Percentiles rank a stretch among this genome's conserved stretches.
These are phyloP conservation scores for Epizoanthus fatuus DNA, from an alignment of 92 coral and sea anemone genomes.

Conservation along the genomic window DNA sequence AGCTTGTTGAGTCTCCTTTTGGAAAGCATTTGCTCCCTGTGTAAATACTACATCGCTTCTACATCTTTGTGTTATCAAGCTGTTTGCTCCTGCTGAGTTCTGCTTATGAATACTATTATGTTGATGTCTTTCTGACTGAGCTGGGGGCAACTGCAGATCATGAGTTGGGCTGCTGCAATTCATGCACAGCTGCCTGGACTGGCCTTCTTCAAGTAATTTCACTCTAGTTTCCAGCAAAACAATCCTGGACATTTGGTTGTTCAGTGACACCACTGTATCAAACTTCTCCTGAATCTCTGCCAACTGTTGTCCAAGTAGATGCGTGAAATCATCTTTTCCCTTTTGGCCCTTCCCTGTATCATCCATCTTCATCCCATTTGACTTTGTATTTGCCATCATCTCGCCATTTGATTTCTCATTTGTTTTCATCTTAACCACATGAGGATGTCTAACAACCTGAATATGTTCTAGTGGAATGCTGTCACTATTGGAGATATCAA, in stretches of 20 bases:
- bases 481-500: slow-evolving; percentile 16
- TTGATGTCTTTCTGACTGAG: neutral
- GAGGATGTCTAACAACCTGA: slow-evolving; percentile 29
- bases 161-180: slow-evolving; percentile 33
- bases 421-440: neutral
- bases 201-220: slow-evolving; percentile 84
- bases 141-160: neutral
- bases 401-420: neutral
- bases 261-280: slow-evolving; percentile 65
- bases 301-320: slow-evolving; percentile 48
- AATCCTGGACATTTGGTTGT: slow-evolving; percentile 91
- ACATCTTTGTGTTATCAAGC: neutral
- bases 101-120: neutral
- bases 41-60: neutral
- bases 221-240: slow-evolving; percentile 90
- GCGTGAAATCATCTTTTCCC: slow-evolving; percentile 14
- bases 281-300: slow-evolving; percentile 76
- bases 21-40: neutral
- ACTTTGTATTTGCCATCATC: slow-evolving; percentile 12
- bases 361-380: neutral
- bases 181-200: slow-evolving; percentile 22
- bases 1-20: neutral
- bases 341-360: neutral
- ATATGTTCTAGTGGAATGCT: slow-evolving; percentile 5
- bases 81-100: neutral